A percentile compares a stretch with the other conserved stretches of the same genome.
phyloP scores from a whole-genome alignment of 2,113 vertebrate species.

The Morone chrysops region DNA sequence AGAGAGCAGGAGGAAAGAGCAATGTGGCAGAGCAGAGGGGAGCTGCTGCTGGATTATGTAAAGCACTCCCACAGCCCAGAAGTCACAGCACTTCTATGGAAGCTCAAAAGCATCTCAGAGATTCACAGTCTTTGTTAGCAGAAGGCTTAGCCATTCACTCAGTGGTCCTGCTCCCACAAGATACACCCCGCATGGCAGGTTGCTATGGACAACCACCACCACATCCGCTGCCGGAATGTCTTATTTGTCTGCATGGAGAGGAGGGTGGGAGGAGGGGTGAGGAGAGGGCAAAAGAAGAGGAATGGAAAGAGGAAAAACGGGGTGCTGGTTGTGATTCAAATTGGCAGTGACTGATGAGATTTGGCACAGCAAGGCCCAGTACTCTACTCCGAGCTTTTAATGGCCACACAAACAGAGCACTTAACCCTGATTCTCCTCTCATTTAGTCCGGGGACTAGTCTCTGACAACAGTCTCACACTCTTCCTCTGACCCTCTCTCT shows the following conservation, averaged over 20 bases:
- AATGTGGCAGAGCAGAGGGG: constrained; percentile 70
- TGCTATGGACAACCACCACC: constrained; percentile 77
- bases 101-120: constrained; percentile 77
- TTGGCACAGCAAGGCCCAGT: constrained; percentile 52
- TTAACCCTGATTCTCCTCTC: constrained; percentile 75
- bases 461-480: constrained; percentile 71
- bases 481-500: constrained; percentile 55
- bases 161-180: constrained; percentile 80
- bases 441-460: constrained; percentile 65
- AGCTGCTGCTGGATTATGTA: constrained; percentile 80
- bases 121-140: constrained; percentile 78
- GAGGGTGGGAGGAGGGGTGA: constrained; percentile 55
- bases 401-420: constrained; percentile 74
- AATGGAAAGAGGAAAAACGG: constrained; percentile 49
- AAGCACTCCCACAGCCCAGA: constrained; percentile 79
- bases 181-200: constrained; percentile 79
- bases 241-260: constrained; percentile 72
- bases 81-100: constrained; percentile 74
- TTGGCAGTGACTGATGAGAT: constrained; percentile 76
- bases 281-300: constrained; percentile 48
- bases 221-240: constrained; percentile 79
- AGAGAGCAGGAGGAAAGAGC: constrained; percentile 62
- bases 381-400: constrained; percentile 68
- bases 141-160: constrained; percentile 77
- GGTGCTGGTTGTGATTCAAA: constrained; percentile 67